These are phyloP conservation scores for Galaxias olidus DNA, from an alignment of 2,797 vertebrate genomes.

Conservation along the genomic window DNA sequence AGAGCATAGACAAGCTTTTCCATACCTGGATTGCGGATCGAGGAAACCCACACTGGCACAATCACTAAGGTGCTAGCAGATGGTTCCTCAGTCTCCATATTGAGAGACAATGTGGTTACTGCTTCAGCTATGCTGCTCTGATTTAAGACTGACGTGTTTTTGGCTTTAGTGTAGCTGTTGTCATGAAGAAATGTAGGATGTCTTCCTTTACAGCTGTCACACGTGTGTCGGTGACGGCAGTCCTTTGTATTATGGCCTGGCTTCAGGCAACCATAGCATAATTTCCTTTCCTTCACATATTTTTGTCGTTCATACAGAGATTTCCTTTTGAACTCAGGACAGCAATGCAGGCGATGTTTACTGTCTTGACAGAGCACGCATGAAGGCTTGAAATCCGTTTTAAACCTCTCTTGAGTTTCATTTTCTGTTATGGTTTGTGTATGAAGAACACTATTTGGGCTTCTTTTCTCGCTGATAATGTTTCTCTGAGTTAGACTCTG, in stretches of 20 bases:
- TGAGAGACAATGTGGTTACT: constrained; percentile 14
- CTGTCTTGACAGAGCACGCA: constrained; percentile 9
- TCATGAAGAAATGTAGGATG: not conserved
- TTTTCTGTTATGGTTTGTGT: constrained; percentile 4
- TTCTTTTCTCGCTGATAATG: not conserved
- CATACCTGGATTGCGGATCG: not conserved
- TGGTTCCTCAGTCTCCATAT: not conserved
- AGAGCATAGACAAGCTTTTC: constrained; percentile 22
- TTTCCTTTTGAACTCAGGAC: constrained; percentile 1
- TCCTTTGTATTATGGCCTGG: not conserved
- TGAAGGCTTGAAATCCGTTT: not conserved
- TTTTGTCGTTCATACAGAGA: not conserved
- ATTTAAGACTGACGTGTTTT: not conserved
- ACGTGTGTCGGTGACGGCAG: constrained; percentile 10
- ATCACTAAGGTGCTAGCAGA: constrained; percentile 20
- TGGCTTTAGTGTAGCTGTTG: not conserved
- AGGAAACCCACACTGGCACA: constrained; percentile 24
- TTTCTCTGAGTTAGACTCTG: constrained; percentile 9
- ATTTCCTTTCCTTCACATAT: constrained; percentile 4
- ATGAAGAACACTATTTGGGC: constrained; percentile 16
- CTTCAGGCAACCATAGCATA: not conserved
- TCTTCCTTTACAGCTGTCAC: constrained; percentile 10
- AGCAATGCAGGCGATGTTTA: constrained; percentile 8
- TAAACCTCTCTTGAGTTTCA: not conserved
- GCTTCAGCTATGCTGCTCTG: not conserved